A percentile compares a stretch with the other conserved stretches of the same genome.
phyloP scores from a whole-genome alignment of 2,888 invertebrate species.

The Horisme vitalbata region DNA sequence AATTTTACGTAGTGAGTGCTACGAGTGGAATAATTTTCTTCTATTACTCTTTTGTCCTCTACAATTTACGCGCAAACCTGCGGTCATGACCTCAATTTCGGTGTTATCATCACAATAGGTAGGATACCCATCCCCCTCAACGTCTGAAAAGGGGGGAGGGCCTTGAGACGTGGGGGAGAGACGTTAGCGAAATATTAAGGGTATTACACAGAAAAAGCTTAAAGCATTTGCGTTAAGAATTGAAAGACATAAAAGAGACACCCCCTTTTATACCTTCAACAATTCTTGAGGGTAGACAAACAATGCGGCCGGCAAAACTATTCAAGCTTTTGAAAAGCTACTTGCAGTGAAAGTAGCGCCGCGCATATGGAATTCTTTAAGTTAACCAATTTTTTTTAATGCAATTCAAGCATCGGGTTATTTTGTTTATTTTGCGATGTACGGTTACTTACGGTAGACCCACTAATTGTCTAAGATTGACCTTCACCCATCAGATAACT shows the following conservation, averaged over 20 bases:
- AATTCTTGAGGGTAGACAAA: slow-evolving; percentile 31
- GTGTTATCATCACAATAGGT: slow-evolving; percentile 25
- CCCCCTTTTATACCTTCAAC: slow-evolving; percentile 33
- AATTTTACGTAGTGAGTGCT: no score
- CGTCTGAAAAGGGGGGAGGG: slow-evolving; percentile 46
- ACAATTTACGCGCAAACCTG: slow-evolving; percentile 12
- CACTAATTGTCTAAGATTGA: no score
- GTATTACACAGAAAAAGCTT: slow-evolving; percentile 58
- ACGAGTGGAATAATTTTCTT: no score
- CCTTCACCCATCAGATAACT: no score
- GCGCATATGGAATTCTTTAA: no score
- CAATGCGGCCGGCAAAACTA: slow-evolving; percentile 56
- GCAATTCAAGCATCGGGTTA: no score
- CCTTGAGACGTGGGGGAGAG: no score
- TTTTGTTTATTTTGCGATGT: no score
- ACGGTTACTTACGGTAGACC: no score
- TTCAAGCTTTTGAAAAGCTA: slow-evolving; percentile 48
- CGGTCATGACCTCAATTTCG: slow-evolving; percentile 21
- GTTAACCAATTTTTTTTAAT: no score
- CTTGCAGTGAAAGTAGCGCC: no score
- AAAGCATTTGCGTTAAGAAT: slow-evolving; percentile 37
- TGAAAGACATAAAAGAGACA: slow-evolving; percentile 32
- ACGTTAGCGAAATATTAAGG: slow-evolving; percentile 60
- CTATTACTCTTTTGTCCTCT: background rate
- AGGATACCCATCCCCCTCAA: slow-evolving; percentile 34